Conservation (phyloP, 1,140 invertebrate species). For the Aradophagus sp. region DNA sequence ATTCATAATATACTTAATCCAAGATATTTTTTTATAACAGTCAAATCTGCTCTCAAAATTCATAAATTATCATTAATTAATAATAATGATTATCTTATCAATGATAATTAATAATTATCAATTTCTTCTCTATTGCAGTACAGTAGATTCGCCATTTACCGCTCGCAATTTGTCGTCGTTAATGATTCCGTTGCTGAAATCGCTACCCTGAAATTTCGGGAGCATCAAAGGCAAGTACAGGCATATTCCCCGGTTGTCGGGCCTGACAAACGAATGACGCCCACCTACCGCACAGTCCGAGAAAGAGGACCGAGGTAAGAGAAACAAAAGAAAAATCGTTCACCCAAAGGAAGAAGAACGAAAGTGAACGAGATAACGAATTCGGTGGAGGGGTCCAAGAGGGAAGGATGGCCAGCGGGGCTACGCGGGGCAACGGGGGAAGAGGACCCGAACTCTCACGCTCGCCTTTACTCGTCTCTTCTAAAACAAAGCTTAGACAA, state of each 20-base stretch:
- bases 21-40: too few species aligned
- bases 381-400: constrained; percentile 36
- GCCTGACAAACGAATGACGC: constrained; percentile 32
- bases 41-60: too few species aligned
- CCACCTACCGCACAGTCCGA: constrained; percentile 12
- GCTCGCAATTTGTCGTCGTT: too few species aligned
- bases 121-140: too few species aligned
- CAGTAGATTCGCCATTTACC: too few species aligned
- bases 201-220: too few species aligned
- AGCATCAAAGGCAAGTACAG: constrained; percentile 14
- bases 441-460: constrained; percentile 18
- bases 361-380: constrained; percentile 49
- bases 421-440: constrained; percentile 8
- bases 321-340: constrained; percentile 52
- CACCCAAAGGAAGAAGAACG: constrained; percentile 29
- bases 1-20: too few species aligned
- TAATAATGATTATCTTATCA: too few species aligned
- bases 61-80: too few species aligned
- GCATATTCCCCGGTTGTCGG: constrained; percentile 1
- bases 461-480: constrained; percentile 7
- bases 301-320: constrained; percentile 11
- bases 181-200: too few species aligned
- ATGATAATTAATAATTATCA: too few species aligned
- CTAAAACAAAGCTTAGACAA: constrained; percentile 52
- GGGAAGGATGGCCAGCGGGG: constrained; percentile 3